phyloP scores from a whole-genome alignment of 2,888 invertebrate species.

The Lymantria monacha region DNA sequence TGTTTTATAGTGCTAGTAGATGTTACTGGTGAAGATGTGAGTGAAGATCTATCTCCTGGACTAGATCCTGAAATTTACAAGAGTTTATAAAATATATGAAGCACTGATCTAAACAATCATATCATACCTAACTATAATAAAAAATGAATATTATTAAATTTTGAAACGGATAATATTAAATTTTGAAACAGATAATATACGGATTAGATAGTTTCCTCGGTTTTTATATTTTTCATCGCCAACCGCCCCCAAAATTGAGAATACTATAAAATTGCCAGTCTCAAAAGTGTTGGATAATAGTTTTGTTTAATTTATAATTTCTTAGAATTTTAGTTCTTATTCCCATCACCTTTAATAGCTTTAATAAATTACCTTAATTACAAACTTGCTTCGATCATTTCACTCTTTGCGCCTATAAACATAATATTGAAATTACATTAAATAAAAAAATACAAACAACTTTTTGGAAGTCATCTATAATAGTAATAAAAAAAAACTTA shows the following conservation, averaged over 20 bases:
- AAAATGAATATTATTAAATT: too few species aligned
- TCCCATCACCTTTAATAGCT: constrained; percentile 34
- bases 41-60: constrained; percentile 68
- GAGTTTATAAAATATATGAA: not conserved
- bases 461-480: too few species aligned
- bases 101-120: not conserved
- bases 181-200: too few species aligned
- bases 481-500: too few species aligned
- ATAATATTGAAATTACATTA: not conserved
- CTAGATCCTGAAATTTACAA: constrained; percentile 64
- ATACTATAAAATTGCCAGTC: too few species aligned
- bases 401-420: constrained; percentile 60
- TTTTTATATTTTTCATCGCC: too few species aligned
- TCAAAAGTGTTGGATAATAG: too few species aligned
- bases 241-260: too few species aligned
- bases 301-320: too few species aligned
- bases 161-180: too few species aligned
- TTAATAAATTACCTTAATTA: constrained; percentile 51
- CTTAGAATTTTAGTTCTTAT: not conserved
- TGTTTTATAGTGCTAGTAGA: constrained; percentile 57
- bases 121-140: not conserved
- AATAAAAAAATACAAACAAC: not conserved
- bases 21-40: constrained; percentile 67
- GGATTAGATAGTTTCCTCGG: too few species aligned
- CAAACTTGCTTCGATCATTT: constrained; percentile 44